These are phyloP conservation scores for Ctenicera cuprea DNA, from an alignment of 2,888 invertebrate genomes.

Conservation along the genomic window DNA sequence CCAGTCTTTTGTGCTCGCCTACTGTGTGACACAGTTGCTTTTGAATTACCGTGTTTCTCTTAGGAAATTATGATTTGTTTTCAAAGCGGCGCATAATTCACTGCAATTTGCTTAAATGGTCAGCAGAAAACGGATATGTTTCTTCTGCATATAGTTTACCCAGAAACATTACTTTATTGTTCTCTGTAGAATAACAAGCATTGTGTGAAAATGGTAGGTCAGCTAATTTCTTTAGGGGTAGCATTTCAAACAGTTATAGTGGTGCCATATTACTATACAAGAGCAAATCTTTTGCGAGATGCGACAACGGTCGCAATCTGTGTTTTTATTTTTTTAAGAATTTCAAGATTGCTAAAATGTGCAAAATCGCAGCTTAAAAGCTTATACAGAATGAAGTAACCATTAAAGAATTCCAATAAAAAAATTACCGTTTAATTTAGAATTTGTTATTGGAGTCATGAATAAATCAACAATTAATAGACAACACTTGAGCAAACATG, in stretches of 20 bases:
- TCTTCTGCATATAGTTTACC: conserved; percentile 6
- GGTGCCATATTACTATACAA: no score
- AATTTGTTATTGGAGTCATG: conserved; percentile 8
- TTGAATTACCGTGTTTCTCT: conserved; percentile 50
- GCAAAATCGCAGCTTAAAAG: no score
- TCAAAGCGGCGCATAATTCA: conserved; percentile 30
- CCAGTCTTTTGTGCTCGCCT: conserved; percentile 61
- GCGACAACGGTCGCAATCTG: no score
- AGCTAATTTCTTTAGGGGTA: neutral
- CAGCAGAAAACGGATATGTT: conserved; percentile 4
- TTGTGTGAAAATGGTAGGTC: neutral
- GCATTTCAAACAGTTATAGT: no score
- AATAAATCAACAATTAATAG: conserved; percentile 41
- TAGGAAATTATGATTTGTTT: conserved; percentile 47
- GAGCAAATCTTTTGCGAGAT: no score
- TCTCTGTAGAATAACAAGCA: neutral
- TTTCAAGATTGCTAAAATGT: no score
- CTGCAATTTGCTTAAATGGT: conserved; percentile 37
- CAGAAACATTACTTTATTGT: neutral
- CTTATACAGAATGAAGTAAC: no score
- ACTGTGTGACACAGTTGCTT: conserved; percentile 62
- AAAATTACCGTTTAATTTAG: conserved; percentile 9
- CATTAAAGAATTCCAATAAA: neutral
- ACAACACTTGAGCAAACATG: conserved; percentile 35
- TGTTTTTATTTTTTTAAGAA: no score